Conservation (phyloP, 2,113 vertebrate genomes). For the Esox niger region DNA sequence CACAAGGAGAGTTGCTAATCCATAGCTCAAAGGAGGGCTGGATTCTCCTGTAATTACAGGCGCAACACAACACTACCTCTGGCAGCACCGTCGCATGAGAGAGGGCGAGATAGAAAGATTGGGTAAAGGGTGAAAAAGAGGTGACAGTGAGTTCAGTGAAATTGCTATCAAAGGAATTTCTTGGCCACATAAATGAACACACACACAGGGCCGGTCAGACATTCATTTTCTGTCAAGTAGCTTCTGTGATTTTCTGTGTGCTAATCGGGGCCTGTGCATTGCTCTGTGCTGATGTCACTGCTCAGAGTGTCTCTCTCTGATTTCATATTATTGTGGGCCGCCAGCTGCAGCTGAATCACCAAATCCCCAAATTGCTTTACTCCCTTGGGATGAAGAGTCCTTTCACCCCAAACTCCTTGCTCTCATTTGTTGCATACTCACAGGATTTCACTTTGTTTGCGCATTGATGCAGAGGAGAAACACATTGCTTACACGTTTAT, state of each 20-base stretch:
- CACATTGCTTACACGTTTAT: slow-evolving; percentile 1
- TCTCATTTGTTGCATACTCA: slow-evolving; percentile 14
- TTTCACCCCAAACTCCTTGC: slow-evolving; percentile 40
- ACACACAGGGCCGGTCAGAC: slow-evolving; percentile 66
- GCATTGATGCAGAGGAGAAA: slow-evolving; percentile 3
- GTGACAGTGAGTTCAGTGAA: slow-evolving; percentile 28
- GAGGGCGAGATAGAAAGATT: slow-evolving; percentile 10
- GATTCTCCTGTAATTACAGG: slow-evolving; percentile 57
- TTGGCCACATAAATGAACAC: slow-evolving; percentile 19
- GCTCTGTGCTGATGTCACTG: slow-evolving; percentile 85
- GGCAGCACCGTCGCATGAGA: slow-evolving; percentile 36
- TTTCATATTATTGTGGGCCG: slow-evolving; percentile 71
- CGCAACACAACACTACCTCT: slow-evolving; percentile 46
- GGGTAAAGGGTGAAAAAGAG: background rate
- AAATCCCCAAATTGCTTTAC: slow-evolving; percentile 69
- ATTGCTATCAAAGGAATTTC: slow-evolving; percentile 49
- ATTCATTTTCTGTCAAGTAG: slow-evolving; percentile 85
- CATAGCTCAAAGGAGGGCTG: slow-evolving; percentile 39
- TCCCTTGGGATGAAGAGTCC: slow-evolving; percentile 27
- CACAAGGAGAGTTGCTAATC: slow-evolving; percentile 54
- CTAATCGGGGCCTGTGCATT: slow-evolving; percentile 86
- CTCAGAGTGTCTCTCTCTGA: slow-evolving; percentile 79
- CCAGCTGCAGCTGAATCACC: slow-evolving; percentile 85
- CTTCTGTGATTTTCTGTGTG: slow-evolving; percentile 81
- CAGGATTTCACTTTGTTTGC: slow-evolving; percentile 15